Conservation (phyloP, 2,888 invertebrate genomes). For the Chymomyza caudatula region DNA sequence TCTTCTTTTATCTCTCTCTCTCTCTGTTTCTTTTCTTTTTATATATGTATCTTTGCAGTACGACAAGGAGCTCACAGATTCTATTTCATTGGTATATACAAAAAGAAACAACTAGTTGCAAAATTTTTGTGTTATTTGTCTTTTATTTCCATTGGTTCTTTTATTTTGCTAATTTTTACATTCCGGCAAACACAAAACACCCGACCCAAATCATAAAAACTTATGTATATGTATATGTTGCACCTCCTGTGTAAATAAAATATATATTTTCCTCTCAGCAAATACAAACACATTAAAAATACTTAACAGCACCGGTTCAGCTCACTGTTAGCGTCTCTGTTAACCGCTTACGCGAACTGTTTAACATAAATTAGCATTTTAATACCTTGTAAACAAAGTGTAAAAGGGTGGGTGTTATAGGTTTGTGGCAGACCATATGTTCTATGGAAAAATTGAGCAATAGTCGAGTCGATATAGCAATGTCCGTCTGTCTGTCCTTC, state of each 20-base stretch:
- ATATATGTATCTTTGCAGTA: conserved; percentile 76
- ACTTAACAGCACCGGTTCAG: conserved; percentile 9
- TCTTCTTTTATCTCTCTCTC: conserved; percentile 36
- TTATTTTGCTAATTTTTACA: conserved; percentile 24
- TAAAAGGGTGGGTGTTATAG: too few species aligned
- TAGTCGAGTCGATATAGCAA: too few species aligned
- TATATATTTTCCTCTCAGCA: background rate
- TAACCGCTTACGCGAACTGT: background rate
- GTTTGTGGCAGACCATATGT: too few species aligned
- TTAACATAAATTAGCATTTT: background rate
- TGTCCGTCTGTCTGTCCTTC: too few species aligned
- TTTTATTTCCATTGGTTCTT: conserved; percentile 23
- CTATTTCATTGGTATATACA: conserved; percentile 78
- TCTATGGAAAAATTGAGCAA: too few species aligned
- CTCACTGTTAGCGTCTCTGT: background rate
- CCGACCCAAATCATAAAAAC: background rate
- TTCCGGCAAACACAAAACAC: conserved; percentile 2
- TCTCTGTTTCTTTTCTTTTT: conserved; percentile 47
- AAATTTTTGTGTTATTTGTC: conserved; percentile 13
- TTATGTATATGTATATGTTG: background rate
- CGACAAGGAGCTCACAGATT: conserved; percentile 79
- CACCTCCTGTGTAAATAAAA: conserved; percentile 1
- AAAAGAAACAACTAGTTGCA: background rate
- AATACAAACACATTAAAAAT: background rate
- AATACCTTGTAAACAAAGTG: too few species aligned